Conservation (phyloP, 2,113 vertebrate genomes). For the Charadrius vociferus region DNA sequence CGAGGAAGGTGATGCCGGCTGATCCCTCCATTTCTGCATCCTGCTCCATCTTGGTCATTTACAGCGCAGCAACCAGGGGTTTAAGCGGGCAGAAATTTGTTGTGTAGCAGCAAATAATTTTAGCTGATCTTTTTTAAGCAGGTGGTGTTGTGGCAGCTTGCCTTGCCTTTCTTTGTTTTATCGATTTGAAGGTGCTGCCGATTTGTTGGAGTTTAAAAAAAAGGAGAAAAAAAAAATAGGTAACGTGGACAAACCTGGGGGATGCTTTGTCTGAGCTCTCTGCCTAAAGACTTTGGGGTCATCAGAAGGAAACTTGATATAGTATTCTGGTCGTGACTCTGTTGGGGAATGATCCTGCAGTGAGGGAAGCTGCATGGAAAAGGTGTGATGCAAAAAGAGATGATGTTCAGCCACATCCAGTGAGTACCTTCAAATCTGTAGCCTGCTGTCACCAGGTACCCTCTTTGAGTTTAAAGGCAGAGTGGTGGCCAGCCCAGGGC, state of each 20-base stretch:
- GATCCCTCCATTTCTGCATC: neutral
- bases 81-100: neutral
- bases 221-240: neutral
- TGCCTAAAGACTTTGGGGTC: neutral
- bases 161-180: neutral
- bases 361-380: neutral
- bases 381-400: neutral
- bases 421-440: neutral
- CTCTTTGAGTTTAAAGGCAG: neutral
- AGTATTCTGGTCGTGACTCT: neutral
- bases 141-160: neutral
- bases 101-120: constrained; percentile 3
- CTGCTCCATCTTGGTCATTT: neutral
- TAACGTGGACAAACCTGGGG: neutral
- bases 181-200: neutral
- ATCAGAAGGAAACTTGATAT: neutral
- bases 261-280: neutral
- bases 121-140: neutral
- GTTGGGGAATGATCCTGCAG: neutral
- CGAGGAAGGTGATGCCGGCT: neutral
- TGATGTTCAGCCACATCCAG: neutral
- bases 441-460: neutral
- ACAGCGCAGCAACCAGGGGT: neutral
- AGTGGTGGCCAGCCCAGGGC: neutral
- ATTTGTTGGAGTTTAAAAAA: neutral